Evolutionary conservation across 2,797 vertebrate genomes (phyloP).

Genomic region (Denticeps clupeoides): DNA sequence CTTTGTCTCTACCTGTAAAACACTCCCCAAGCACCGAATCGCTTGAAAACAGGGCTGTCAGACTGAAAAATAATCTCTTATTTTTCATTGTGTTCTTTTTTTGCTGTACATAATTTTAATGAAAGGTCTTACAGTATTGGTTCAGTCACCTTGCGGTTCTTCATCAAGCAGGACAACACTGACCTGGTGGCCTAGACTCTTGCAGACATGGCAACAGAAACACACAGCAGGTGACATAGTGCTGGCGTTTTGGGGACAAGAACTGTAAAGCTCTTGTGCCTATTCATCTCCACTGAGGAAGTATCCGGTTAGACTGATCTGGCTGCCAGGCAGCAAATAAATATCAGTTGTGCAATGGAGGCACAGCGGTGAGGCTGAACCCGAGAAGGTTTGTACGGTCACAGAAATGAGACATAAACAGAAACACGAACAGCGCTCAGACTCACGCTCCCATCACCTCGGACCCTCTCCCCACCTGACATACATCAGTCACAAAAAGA

Average conservation of each 20-base stretch:
- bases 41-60: too few relatives aligned
- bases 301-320: neutral
- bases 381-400: neutral
- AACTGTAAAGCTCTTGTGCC: neutral
- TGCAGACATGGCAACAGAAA: neutral
- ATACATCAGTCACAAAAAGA: too few relatives aligned
- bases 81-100: too few relatives aligned
- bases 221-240: neutral
- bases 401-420: neutral
- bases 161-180: too few relatives aligned
- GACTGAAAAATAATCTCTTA: too few relatives aligned
- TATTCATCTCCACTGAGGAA: too few relatives aligned
- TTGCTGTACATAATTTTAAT: too few relatives aligned
- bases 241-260: neutral
- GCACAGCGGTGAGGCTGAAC: neutral
- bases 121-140: too few relatives aligned
- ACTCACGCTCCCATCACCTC: neutral
- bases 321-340: neutral
- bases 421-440: neutral
- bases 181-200: too few relatives aligned
- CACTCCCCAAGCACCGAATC: too few relatives aligned
- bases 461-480: neutral
- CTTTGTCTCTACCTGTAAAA: too few relatives aligned
- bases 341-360: neutral
- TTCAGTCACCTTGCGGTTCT: too few relatives aligned